These are phyloP conservation scores for Acipenser oxyrinchus DNA, from an alignment of 2,797 vertebrate genomes.

Conservation along the genomic window DNA sequence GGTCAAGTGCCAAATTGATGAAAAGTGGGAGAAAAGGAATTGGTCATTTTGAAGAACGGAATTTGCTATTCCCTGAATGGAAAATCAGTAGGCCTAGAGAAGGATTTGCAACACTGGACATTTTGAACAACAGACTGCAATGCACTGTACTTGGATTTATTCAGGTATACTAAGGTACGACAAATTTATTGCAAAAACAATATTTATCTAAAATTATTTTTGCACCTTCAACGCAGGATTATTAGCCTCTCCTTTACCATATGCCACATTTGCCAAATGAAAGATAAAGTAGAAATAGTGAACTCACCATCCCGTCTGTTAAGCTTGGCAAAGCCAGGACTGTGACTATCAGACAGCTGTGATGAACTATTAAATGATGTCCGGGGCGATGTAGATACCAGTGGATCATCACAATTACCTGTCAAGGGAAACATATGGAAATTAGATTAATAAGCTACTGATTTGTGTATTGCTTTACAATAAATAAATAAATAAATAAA, in stretches of 20 bases:
- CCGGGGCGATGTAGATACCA: conserved; percentile 70
- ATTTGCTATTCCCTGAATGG: no score
- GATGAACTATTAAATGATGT: conserved; percentile 85
- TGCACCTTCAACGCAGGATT: not conserved
- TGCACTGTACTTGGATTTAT: not conserved
- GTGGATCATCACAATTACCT: conserved; percentile 84
- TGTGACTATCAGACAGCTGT: conserved; percentile 73
- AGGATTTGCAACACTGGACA: not conserved
- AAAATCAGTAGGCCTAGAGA: no score
- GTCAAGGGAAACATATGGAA: conserved; percentile 32
- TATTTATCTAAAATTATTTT: not conserved
- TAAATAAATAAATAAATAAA: no score
- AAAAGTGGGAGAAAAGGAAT: no score
- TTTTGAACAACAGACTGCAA: not conserved
- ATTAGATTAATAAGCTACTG: conserved; percentile 15
- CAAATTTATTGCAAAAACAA: conserved; percentile 5
- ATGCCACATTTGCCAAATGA: no score
- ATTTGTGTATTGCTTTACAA: not conserved
- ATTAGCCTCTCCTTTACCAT: no score
- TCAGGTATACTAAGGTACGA: not conserved
- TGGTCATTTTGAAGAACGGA: no score
- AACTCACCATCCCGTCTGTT: conserved; percentile 88
- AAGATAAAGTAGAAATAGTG: no score
- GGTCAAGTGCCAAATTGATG: no score
- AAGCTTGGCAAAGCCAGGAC: conserved; percentile 78